Base-by-base conservation (phyloP, 2,797 vertebrate species). In the Parauchenoglanis punctatus region DNA sequence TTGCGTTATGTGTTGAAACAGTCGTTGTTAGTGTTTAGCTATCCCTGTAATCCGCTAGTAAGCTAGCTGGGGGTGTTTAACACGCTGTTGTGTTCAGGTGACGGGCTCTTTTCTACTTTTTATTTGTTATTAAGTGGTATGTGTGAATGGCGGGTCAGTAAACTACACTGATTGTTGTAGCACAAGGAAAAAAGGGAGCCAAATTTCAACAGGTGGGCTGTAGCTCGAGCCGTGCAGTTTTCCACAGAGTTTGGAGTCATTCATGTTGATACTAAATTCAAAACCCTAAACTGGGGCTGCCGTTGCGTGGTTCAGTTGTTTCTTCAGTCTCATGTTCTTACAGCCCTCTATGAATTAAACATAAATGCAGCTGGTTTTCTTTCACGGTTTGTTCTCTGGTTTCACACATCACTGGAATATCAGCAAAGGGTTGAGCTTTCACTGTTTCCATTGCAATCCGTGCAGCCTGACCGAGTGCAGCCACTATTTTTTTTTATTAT, bases 391-490 rank as follows among this genome's bases (percentile, higher is more conserved):
- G 61, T 20, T 82, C 84, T 91, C 87, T 83, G 20, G 90, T 91
- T 91, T 86, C 90, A 86, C 88, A 85, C 67, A 67, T 86, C 58
- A 87, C 65, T 89, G 84, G 84, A 87, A 86, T 83, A 82, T 61
- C 76, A 84, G 28, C 75, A 75, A 85, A 77, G 87, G 87, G 67
- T 86, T 82, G 87, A 77, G 54, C 87, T 87, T 85, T 68, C 68
- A 87, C 85, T 89, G 18, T 89, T 88, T 88, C 87, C 88, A 87
- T 86, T 73, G 20, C 81, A 86, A 10, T 10, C 49, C 54, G 31
- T 85, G 65, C 54, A 76, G 61, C 44, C 83, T 72, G 35, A 67
- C 44, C 23, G 56, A 52, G 10, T 12, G 31, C 61, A 56, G 4
- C 23, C 20, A 68, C 44, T 86, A 1, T 44, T 28, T 1, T 25